Evolutionary conservation across 1,140 invertebrate species (phyloP).

Genomic region (Phymastichus coffea): DNA sequence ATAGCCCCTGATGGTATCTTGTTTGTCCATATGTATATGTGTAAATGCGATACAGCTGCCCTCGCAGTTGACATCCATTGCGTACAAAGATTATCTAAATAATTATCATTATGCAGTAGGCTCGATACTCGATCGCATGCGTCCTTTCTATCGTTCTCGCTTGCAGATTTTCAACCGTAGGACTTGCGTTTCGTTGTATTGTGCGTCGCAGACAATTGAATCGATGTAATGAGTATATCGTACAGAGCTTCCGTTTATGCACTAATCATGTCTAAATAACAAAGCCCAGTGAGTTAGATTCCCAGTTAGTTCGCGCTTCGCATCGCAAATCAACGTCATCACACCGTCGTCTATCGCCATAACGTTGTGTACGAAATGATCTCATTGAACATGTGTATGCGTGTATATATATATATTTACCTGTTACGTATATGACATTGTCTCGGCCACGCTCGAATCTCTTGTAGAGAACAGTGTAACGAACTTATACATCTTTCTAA

Average conservation of each 20-base stretch:
- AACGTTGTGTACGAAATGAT: conserved; percentile 30
- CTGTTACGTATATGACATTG: conserved; percentile 13
- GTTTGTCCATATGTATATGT: conserved; percentile 39
- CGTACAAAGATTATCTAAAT: neutral
- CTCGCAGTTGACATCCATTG: conserved; percentile 15
- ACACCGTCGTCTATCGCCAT: neutral
- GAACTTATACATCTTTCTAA: conserved; percentile 36
- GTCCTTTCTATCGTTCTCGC: too few relatives aligned
- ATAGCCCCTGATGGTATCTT: conserved; percentile 32
- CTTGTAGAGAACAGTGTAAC: conserved; percentile 32
- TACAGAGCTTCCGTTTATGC: too few relatives aligned
- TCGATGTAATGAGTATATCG: too few relatives aligned
- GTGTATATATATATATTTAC: conserved; percentile 19
- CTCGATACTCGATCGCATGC: too few relatives aligned
- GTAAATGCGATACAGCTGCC: conserved; percentile 41
- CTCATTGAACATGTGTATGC: conserved; percentile 31
- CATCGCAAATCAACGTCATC: conserved; percentile 8
- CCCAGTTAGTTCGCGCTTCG: too few relatives aligned
- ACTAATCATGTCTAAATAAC: too few relatives aligned
- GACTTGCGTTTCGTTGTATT: too few relatives aligned
- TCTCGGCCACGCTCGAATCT: conserved; percentile 21
- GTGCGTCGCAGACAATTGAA: too few relatives aligned
- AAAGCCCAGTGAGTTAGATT: too few relatives aligned
- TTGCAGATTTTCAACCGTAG: too few relatives aligned
- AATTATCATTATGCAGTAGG: conserved; percentile 22